phyloP scores from a whole-genome alignment of 1,140 invertebrate genomes.

The Callitettix versicolor region DNA sequence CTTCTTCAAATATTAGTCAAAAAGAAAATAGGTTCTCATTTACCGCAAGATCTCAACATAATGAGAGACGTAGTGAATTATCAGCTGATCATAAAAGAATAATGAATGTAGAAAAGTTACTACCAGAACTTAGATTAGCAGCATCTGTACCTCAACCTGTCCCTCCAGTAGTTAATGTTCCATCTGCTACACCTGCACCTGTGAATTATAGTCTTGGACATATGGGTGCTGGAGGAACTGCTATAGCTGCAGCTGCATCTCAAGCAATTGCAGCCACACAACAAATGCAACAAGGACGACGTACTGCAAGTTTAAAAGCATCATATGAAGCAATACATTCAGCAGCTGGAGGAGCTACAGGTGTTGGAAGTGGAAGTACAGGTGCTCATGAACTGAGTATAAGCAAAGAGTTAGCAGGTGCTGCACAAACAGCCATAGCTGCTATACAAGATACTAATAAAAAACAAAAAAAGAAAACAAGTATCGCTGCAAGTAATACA shows the following conservation, averaged over 20 bases:
- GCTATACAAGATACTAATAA: constrained; percentile 55
- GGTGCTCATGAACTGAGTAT: constrained; percentile 45
- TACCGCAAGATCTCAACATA: neutral
- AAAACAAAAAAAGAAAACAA: constrained; percentile 50
- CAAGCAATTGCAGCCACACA: constrained; percentile 94
- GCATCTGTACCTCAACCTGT: neutral
- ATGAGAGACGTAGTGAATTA: neutral
- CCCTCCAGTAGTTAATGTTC: neutral
- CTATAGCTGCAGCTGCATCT: constrained; percentile 87
- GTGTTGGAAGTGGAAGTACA: constrained; percentile 37
- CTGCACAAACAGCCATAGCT: constrained; percentile 66
- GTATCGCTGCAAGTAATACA: constrained; percentile 27
- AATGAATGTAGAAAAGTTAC: constrained; percentile 6
- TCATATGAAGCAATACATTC: constrained; percentile 79
- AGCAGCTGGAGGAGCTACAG: constrained; percentile 21
- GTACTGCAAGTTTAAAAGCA: constrained; percentile 89
- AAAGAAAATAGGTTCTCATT: constrained; percentile 38
- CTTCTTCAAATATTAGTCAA: constrained; percentile 25
- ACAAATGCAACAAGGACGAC: constrained; percentile 88
- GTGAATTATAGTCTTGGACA: constrained; percentile 53
- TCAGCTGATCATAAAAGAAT: constrained; percentile 1
- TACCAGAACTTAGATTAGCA: constrained; percentile 17
- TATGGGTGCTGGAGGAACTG: constrained; percentile 67
- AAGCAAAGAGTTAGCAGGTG: constrained; percentile 59
- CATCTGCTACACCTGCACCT: constrained; percentile 26